These are phyloP conservation scores for Trypoxylus dichotomus DNA, from an alignment of 1,140 invertebrate genomes.

Conservation along the genomic window DNA sequence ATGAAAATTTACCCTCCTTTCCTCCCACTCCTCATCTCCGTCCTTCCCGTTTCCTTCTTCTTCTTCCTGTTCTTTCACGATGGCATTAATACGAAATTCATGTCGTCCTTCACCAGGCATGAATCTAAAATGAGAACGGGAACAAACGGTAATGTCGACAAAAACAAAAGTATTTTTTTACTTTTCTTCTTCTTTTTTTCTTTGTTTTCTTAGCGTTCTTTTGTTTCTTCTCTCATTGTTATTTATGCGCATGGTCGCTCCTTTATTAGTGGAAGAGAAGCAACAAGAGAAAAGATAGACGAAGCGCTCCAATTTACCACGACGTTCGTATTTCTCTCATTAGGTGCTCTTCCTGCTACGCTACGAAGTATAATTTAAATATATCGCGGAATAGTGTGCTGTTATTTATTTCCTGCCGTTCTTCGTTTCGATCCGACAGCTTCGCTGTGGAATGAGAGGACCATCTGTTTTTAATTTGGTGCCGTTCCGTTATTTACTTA, in stretches of 20 bases:
- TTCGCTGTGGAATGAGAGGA: not conserved
- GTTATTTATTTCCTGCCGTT: not conserved
- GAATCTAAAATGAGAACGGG: not conserved
- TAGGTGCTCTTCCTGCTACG: not conserved
- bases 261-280: not conserved
- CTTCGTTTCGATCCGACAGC: not conserved
- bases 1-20: not conserved
- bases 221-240: not conserved
- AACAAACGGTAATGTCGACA: not conserved
- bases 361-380: not conserved
- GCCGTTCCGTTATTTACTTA: no score
- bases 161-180: not conserved
- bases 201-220: not conserved
- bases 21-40: no score
- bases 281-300: not conserved
- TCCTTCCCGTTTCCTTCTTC: no score
- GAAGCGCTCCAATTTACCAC: not conserved
- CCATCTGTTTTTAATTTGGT: not conserved
- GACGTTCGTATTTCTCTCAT: not conserved
- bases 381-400: not conserved
- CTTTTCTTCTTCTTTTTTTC: not conserved
- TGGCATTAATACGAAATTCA: not conserved
- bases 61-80: no score
- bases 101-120: not conserved
- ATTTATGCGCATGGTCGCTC: slow-evolving; percentile 1